Base-by-base conservation (phyloP, 2,113 vertebrate genomes). In the Rafetus swinhoei region DNA sequence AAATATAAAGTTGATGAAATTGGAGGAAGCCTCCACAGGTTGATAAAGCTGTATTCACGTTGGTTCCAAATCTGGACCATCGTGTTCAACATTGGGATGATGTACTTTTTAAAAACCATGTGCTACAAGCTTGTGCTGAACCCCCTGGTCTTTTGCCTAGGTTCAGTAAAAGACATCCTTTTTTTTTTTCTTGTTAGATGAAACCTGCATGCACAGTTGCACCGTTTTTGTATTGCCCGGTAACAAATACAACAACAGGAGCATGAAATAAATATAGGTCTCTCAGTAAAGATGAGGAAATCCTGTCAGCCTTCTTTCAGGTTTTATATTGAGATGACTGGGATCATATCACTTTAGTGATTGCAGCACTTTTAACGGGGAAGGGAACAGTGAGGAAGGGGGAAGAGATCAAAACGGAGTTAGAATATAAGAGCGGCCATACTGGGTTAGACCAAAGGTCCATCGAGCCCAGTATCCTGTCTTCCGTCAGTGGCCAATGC, bases 61-160 rank as follows among this genome's bases (percentile, higher is more conserved):
- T 1, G 1, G 2, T 83, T 91, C 32, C 76, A 59, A 54, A 29
- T 86, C 24, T 82, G 4, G 53, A 90, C 53, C 56, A 35, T 54
- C 50, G 65, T 54, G n/a, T 1, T 1, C 7, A 5, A 86, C 27
- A 0, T 0, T 4, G 81, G 83, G 53, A 14, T 9, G 80, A 9
- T 39, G 54, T 85, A 89, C 53, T 77, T 90, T 79, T 85, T 35
- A 83, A 74, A 56, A 14, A 50, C 18, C 55, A 50, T 25, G 32
- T 2, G 35, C 52, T 65, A 35, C 74, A 45, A 82, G 82, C 55
- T 87, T 53, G 32, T 81, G 79, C 76, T 92, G 16, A 52, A 6
- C 21, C 11, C 13, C 21, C 69, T 54, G 50, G 87, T 84, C 29
- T 6, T 76, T 76, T 50, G 74, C 11, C 21, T 45, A 76, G 22